Evolutionary conservation across 2,113 vertebrate species (phyloP), one percentile per base, ranked within the genome.

Genomic region (Acanthochromis polyacanthus): DNA sequence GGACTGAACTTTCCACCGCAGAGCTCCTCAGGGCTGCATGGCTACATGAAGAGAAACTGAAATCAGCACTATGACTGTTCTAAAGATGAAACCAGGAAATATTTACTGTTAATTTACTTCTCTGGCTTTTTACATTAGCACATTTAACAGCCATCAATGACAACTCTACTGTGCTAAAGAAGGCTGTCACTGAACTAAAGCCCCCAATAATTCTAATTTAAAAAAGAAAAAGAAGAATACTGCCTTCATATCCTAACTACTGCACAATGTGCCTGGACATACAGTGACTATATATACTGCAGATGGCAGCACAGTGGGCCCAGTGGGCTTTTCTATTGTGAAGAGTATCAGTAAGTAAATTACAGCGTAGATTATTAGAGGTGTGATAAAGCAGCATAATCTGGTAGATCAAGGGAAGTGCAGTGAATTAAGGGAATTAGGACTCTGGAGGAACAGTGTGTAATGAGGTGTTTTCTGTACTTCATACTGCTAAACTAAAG

Each of bases 1-100:
- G 77, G 52, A 82, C 61, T 83, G 81, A 89, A 84, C 89, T 86
- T 76, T 84, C 62, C 61, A 62, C 61, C 19, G 43, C 83, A 71
- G 58, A 81, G 75, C 79, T 88, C 87, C 80, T 83, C 22, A 9
- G 81, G 75, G 68, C 58, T 79, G 70, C 59, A 71, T 11, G 36
- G 74, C 56, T 82, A 56, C 83, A 88, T 80, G 82, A 82, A 82
- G 50, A 81, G 70, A 78, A 89, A 84, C 20, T 58, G 5, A 81
- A 83, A 84, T 74, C 51, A 86, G 75, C 20, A 5, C 57, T 20
- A n/a, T 23, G 23, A 63, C 28, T 60, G 25, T 75, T 78, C 69
- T 71, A 56, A 59, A 83, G 66, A 60, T 14, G 53, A 59, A 80
- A 69, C 60, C 48, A 23, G 32, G n/a, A 67, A 66, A 67, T 69